Evolutionary conservation across 2,888 invertebrate species (phyloP), one percentile per base, ranked within the genome.

Genomic region (Disparrhopalites patrizii): DNA sequence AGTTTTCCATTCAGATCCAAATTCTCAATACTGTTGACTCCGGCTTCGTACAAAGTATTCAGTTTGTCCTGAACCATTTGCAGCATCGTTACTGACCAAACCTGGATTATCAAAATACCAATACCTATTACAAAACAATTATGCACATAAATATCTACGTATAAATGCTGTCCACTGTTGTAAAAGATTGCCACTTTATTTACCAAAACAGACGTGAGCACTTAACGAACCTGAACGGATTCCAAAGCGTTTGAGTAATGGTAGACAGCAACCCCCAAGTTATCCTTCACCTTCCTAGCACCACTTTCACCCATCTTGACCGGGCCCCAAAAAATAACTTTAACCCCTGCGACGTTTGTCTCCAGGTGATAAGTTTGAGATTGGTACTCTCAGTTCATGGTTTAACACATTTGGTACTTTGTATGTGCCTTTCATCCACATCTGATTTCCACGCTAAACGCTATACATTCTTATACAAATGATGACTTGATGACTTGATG

Each of bases 61-160:
- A 73, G 56, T 52, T 68, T 67, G 5, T 68, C 54, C 36, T 65
- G 62, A 15, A 71, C 18, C 30, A 65, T 25, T 28, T 70, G 66
- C 3, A 70, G 43, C 25, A 70, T 30, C 7, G 67, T 56, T 31
- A 65, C 25, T 23, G 69, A 61, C 51, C 70, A 68, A 1, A 58
- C 47, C 70, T 70, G 51, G 13, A 36, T 38, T 63, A 27, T 15
- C 8, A 23, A 20, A 47, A 47, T 47, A 7, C 3, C 20, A 18
- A 47, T 15, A 47, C 13, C 13, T 25, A 47, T n/a, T n/a, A n/a
- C n/a, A n/a, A n/a, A n/a, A 56, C 20, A 43, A 3, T n/a, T 43
- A 43, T 3, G 13, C 20, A 43, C 4, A 43, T 43, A 13, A 43
- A 18, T n/a, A 3, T 7, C 20, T 3, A 43, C n/a, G 20, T 43